Percentiles rank a stretch among this genome's conserved stretches.
Evolutionary conservation across 2,797 vertebrate species (phyloP).

Genomic region (Anabacerthia variegaticeps): DNA sequence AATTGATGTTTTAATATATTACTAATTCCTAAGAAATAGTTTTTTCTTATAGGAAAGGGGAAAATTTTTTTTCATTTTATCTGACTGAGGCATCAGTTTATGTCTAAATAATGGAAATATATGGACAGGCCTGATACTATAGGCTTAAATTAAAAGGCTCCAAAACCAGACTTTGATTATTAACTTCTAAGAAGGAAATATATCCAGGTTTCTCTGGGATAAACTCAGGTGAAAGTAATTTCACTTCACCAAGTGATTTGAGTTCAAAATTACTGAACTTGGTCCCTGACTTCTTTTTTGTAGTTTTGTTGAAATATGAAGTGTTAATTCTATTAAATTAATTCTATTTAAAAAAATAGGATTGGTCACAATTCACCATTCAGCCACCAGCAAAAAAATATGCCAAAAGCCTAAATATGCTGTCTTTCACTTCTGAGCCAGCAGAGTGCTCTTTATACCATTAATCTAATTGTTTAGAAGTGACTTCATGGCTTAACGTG

Average conservation of each 20-base stretch:
- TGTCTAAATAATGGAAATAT: background rate
- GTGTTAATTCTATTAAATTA: background rate
- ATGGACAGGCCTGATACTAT: background rate
- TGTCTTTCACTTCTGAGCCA: background rate
- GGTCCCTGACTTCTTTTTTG: background rate
- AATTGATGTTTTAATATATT: background rate
- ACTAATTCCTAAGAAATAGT: constrained; percentile 9
- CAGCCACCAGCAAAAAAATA: background rate
- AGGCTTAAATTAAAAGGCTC: background rate
- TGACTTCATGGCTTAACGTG: background rate
- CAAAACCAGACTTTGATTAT: background rate
- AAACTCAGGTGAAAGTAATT: background rate
- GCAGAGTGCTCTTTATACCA: background rate
- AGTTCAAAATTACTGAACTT: background rate
- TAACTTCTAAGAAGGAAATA: background rate
- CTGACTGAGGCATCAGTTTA: background rate
- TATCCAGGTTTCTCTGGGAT: background rate
- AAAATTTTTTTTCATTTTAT: background rate
- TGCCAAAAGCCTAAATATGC: background rate
- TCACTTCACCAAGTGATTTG: background rate
- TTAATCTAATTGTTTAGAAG: background rate
- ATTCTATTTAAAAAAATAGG: background rate
- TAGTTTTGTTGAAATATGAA: background rate
- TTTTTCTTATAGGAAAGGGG: background rate
- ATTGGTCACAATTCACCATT: background rate